These are phyloP conservation scores for Daboia siamensis DNA, from an alignment of 2,113 vertebrate genomes.

Conservation along the genomic window DNA sequence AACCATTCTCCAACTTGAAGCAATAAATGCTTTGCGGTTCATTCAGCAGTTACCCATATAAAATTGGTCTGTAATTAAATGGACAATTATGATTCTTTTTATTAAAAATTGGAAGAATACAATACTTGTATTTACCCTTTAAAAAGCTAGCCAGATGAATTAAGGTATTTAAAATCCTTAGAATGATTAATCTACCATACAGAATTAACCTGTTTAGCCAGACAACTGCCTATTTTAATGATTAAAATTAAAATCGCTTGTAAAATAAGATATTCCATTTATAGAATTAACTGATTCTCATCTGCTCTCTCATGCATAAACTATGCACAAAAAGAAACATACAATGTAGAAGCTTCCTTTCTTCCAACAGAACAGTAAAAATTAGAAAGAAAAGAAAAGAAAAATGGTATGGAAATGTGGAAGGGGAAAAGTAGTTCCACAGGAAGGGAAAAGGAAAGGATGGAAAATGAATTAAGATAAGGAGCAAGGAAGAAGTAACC, in stretches of 20 bases:
- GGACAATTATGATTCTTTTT: neutral
- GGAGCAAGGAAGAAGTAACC: neutral
- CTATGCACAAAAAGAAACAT: neutral
- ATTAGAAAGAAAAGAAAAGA: neutral
- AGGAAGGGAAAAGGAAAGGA: neutral
- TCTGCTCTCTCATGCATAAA: neutral
- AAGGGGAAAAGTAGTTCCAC: neutral
- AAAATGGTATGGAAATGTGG: neutral
- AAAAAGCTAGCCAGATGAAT: neutral
- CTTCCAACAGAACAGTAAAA: neutral
- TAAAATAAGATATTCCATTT: neutral
- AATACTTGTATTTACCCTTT: neutral
- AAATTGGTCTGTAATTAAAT: neutral
- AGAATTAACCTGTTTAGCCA: neutral
- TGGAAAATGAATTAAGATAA: neutral
- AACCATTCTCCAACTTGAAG: neutral
- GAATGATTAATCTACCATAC: neutral
- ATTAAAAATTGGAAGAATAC: neutral
- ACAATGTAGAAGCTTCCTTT: neutral
- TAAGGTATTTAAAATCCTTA: neutral
- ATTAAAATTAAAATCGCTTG: neutral
- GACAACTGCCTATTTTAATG: neutral
- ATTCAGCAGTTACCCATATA: neutral
- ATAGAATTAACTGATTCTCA: neutral
- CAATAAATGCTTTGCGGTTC: neutral